Conservation (phyloP, 2,797 vertebrate species). For the Choloepus didactylus region DNA sequence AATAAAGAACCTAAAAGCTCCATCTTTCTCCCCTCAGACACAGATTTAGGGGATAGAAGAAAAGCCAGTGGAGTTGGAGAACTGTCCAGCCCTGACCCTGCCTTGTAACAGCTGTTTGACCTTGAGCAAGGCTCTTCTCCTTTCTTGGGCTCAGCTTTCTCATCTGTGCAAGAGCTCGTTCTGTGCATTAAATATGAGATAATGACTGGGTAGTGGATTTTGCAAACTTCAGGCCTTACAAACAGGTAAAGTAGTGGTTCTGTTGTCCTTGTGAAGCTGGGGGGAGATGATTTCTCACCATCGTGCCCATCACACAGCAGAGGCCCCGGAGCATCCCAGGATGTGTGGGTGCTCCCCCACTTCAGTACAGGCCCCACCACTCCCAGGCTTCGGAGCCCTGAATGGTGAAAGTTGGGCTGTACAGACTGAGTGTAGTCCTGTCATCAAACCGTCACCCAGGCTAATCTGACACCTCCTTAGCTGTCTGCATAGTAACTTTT, state of each 20-base stretch:
- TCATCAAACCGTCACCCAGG: conserved; percentile 50
- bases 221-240: neutral
- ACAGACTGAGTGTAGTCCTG: neutral
- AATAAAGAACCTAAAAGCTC: neutral
- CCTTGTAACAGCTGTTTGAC: neutral
- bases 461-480: conserved; percentile 69
- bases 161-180: neutral
- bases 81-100: neutral
- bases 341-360: neutral
- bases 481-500: conserved; percentile 56
- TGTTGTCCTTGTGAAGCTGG: neutral
- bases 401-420: neutral
- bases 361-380: neutral
- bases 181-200: neutral
- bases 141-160: neutral
- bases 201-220: neutral
- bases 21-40: neutral
- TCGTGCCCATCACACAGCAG: neutral
- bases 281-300: neutral
- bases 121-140: neutral
- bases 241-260: neutral
- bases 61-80: neutral
- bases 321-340: neutral
- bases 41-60: neutral
- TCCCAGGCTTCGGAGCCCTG: neutral